phyloP scores from a whole-genome alignment of 2,797 vertebrate species.

The Lutjanus argentimaculatus region DNA sequence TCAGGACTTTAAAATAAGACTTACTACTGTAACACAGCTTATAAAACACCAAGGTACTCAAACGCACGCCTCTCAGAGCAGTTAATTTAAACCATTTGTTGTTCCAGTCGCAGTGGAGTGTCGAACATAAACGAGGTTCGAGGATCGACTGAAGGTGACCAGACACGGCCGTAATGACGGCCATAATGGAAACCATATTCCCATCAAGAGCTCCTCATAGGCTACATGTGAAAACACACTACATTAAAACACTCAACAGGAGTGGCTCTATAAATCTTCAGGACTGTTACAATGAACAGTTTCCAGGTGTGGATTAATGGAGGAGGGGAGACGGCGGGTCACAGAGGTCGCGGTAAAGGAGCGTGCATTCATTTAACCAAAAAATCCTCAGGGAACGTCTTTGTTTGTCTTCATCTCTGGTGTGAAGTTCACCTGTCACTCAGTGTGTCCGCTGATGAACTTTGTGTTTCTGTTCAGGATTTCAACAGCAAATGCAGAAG shows the following conservation, averaged over 20 bases:
- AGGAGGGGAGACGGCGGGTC: slow-evolving; percentile 28
- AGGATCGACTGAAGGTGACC: slow-evolving; percentile 38
- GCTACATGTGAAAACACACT: slow-evolving; percentile 71
- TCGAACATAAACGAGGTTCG: slow-evolving; percentile 7
- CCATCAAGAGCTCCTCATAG: slow-evolving; percentile 56
- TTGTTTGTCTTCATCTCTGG: background rate
- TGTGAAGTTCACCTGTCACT: background rate
- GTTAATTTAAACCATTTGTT: slow-evolving; percentile 38
- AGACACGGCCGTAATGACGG: slow-evolving; percentile 63
- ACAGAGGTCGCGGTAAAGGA: background rate
- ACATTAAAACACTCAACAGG: slow-evolving; percentile 63
- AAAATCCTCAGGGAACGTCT: background rate
- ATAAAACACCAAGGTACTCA: slow-evolving; percentile 2
- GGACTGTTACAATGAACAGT: slow-evolving; percentile 82
- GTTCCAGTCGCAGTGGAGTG: slow-evolving; percentile 20
- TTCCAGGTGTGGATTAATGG: slow-evolving; percentile 84
- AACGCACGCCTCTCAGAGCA: background rate
- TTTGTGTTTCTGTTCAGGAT: background rate
- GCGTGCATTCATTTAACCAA: background rate
- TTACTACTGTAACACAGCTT: background rate
- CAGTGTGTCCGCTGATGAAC: background rate
- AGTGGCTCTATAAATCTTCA: slow-evolving; percentile 72
- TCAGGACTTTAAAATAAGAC: background rate
- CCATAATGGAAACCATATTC: slow-evolving; percentile 83
- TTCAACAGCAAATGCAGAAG: background rate